These are phyloP conservation scores for Venusia cambrica DNA, from an alignment of 2,888 invertebrate species.

Conservation along the genomic window DNA sequence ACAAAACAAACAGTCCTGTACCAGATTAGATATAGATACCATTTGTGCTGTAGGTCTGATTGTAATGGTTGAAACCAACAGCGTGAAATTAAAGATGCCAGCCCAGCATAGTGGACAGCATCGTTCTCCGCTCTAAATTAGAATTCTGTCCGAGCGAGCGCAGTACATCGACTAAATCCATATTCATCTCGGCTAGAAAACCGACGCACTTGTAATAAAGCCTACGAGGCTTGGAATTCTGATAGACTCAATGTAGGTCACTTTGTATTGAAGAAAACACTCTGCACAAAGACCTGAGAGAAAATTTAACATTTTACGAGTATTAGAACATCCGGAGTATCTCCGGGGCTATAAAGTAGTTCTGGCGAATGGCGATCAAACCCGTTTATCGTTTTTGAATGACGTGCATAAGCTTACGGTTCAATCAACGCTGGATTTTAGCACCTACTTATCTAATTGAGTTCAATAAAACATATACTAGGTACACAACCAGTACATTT, in stretches of 20 bases:
- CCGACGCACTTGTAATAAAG: conserved; percentile 44
- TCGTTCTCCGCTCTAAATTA: conserved; percentile 26
- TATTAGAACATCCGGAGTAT: conserved; percentile 29
- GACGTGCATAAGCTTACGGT: conserved; percentile 25
- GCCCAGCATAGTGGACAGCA: conserved; percentile 23
- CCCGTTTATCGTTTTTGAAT: conserved; percentile 27
- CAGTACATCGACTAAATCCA: conserved; percentile 39
- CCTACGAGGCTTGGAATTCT: conserved; percentile 38
- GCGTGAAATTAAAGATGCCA: conserved; percentile 32
- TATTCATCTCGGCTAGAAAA: conserved; percentile 45
- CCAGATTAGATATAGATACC: too few relatives aligned
- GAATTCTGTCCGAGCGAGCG: conserved; percentile 29
- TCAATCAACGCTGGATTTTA: conserved; percentile 19
- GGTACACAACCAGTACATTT: conserved; percentile 11
- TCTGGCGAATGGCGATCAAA: conserved; percentile 26
- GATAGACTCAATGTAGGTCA: conserved; percentile 36
- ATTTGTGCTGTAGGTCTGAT: conserved; percentile 18
- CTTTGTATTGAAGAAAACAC: conserved; percentile 18
- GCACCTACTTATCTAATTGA: conserved; percentile 17
- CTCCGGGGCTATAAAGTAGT: conserved; percentile 25
- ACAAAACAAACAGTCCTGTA: too few relatives aligned
- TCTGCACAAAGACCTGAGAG: conserved; percentile 22
- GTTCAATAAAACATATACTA: conserved; percentile 20
- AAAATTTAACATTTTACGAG: conserved; percentile 28
- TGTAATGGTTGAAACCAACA: conserved; percentile 19